A percentile compares a stretch with the other conserved stretches of the same genome.
Conservation (phyloP, 2,888 invertebrate species). For the Amiota communis region DNA sequence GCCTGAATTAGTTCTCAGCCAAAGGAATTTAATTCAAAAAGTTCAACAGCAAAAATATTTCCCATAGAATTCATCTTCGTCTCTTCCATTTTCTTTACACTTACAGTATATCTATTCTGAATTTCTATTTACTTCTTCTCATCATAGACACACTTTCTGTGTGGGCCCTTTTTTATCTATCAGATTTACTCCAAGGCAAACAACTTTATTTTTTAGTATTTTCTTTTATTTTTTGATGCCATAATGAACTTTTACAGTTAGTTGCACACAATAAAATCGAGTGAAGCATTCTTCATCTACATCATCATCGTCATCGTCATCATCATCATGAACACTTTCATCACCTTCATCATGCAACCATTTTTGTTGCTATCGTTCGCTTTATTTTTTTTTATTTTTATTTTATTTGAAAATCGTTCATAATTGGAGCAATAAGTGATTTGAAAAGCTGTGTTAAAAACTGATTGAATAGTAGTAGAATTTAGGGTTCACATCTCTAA, state of each 20-base stretch:
- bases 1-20: constrained; percentile 25
- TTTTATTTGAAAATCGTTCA: not conserved
- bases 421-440: constrained; percentile 14
- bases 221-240: constrained; percentile 24
- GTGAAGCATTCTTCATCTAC: not conserved
- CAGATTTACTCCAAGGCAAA: not conserved
- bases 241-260: constrained; percentile 59
- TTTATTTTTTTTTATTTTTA: not conserved
- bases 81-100: not conserved
- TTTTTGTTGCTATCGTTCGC: not conserved
- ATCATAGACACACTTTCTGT: not conserved
- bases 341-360: not conserved
- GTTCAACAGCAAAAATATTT: constrained; percentile 15
- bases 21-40: constrained; percentile 54
- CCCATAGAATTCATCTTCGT: constrained; percentile 4
- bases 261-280: constrained; percentile 38
- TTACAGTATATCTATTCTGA: not conserved
- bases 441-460: not conserved
- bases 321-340: not conserved
- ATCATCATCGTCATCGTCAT: not conserved
- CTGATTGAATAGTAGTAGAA: too few relatives aligned
- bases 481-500: too few relatives aligned
- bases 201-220: constrained; percentile 22
- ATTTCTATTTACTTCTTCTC: constrained; percentile 12
- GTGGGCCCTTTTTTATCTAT: not conserved